Conservation (phyloP, 2,113 vertebrate species). For the Charina bottae region DNA sequence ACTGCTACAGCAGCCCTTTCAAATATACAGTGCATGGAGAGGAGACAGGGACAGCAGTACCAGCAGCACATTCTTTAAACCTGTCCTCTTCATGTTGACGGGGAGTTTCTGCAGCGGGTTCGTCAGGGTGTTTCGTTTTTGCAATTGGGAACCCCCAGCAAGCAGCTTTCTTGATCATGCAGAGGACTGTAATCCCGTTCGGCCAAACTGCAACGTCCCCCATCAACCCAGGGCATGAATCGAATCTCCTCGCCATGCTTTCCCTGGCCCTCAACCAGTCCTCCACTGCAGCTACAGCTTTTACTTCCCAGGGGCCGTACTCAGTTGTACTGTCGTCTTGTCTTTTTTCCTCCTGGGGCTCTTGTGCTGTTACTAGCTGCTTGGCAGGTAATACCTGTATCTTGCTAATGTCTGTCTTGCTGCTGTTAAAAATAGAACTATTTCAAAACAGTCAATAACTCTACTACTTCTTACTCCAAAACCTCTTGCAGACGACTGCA, state of each 20-base stretch:
- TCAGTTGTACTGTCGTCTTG: background rate
- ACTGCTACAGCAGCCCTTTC: conserved; percentile 2
- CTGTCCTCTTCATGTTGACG: background rate
- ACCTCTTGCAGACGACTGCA: background rate
- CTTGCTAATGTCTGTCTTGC: background rate
- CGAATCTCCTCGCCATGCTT: background rate
- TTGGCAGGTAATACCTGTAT: background rate
- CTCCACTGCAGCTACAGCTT: background rate
- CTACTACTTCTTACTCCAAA: background rate
- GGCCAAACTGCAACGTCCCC: background rate
- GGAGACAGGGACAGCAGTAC: background rate
- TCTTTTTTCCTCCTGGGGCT: background rate
- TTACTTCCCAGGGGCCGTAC: background rate
- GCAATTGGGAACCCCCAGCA: background rate
- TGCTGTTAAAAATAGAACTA: conserved; percentile 16
- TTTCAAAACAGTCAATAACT: background rate
- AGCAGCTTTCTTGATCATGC: background rate
- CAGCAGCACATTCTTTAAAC: background rate
- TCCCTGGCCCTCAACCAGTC: background rate
- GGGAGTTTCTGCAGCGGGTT: background rate
- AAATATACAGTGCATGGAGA: background rate
- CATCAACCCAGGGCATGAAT: background rate
- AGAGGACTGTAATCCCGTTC: background rate
- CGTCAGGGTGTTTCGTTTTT: background rate
- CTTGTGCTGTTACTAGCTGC: background rate